Percentiles rank a stretch among this genome's conserved stretches.
These are phyloP conservation scores for Pogona vitticeps DNA, from an alignment of 2,113 vertebrate genomes.

Conservation along the genomic window DNA sequence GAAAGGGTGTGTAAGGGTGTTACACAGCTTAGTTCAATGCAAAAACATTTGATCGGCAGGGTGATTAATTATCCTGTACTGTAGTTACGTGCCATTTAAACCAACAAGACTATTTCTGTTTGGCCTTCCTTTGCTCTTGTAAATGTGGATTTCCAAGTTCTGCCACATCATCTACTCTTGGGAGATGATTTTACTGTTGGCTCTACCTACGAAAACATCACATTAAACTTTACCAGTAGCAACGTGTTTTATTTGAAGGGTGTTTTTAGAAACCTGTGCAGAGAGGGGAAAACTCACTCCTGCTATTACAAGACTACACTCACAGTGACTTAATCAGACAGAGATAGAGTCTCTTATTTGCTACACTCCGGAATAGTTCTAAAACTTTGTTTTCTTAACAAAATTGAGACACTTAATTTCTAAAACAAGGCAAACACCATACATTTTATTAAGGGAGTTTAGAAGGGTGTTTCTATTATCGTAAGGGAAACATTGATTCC, in stretches of 20 bases:
- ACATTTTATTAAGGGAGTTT: not conserved
- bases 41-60: too few relatives aligned
- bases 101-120: not conserved
- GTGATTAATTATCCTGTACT: too few relatives aligned
- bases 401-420: not conserved
- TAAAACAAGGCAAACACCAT: not conserved
- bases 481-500: not conserved
- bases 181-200: too few relatives aligned
- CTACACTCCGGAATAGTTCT: not conserved
- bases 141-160: not conserved
- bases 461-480: not conserved
- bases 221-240: not conserved
- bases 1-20: not conserved
- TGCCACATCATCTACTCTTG: not conserved
- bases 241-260: not conserved
- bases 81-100: too few relatives aligned
- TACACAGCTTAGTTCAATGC: not conserved
- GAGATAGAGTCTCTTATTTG: not conserved
- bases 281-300: not conserved
- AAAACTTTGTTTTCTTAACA: not conserved
- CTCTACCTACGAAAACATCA: not conserved
- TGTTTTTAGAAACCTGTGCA: not conserved
- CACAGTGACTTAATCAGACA: not conserved
- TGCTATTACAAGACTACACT: not conserved
- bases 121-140: not conserved